Conservation (phyloP, 2,888 invertebrate genomes). For the Hyalella azteca region DNA sequence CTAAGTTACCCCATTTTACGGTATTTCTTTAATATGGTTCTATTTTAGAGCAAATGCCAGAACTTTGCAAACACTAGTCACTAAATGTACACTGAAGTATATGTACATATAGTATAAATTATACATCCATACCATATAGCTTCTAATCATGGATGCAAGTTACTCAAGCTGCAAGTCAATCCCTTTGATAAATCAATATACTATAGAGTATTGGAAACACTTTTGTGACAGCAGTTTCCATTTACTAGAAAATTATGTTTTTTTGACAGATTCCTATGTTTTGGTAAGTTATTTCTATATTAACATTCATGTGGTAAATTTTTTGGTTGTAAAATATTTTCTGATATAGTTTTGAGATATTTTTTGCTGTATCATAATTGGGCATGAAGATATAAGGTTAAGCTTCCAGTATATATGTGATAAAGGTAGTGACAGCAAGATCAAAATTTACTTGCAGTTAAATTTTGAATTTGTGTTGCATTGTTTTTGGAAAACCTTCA, state of each 20-base stretch:
- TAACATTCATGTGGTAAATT: background rate
- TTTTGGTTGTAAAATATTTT: background rate
- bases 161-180: too few species aligned
- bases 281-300: conserved; percentile 7
- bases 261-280: background rate
- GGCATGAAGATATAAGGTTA: background rate
- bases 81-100: too few species aligned
- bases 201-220: background rate
- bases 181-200: background rate
- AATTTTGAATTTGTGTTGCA: background rate
- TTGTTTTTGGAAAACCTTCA: too few species aligned
- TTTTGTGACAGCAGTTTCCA: background rate
- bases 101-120: too few species aligned
- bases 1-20: too few species aligned
- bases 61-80: too few species aligned
- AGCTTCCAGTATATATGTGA: background rate
- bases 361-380: background rate
- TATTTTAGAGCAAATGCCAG: too few species aligned
- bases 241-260: background rate
- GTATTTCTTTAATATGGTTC: too few species aligned
- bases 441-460: background rate
- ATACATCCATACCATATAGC: too few species aligned
- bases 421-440: background rate
- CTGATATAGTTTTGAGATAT: background rate
- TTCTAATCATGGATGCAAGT: too few species aligned